Evolutionary conservation across 2,888 invertebrate species (phyloP), one percentile per base, ranked within the genome.

Genomic region (Resseliella maxima): DNA sequence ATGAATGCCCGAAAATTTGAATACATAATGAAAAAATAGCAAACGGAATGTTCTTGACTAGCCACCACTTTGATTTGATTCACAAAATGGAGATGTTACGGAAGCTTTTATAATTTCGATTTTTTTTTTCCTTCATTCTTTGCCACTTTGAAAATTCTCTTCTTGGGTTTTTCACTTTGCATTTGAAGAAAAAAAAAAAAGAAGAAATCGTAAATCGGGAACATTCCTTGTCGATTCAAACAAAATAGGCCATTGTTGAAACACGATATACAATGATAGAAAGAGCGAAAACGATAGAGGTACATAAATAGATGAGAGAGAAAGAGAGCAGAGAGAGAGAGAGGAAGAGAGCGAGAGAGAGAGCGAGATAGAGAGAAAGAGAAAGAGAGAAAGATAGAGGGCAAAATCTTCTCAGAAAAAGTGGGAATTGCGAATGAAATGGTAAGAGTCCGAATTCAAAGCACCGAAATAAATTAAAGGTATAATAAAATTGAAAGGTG

Each of bases 401-500:
- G n/a, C n/a, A n/a, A n/a, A n/a, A n/a, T n/a, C n/a, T n/a, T n/a
- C n/a, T n/a, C n/a, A n/a, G n/a, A n/a, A 24, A 27, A 24, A 24
- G 5, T 5, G 59, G 24, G 59, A 24, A 0, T 5, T 10, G 3
- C 15, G 72, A 31, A 15, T 21, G 72, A 31, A 10, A 8, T 31
- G n/a, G 31, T 31, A 15, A 5, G 31, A 72, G 59, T 59, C 59
- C 72, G n/a, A 72, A 72, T 72, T 35, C 72, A 72, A 72, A 72
- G 72, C n/a, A 31, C 72, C 72, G n/a, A 31, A 72, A 72, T 72
- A 72, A 72, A 72, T 72, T 72, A 72, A 72, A 72, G 72, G 35
- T 72, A 72, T 72, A 72, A 72, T 72, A 31, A 72, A 72, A 72
- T 72, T 72, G 72, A 72, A 72, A 72, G 72, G 72, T 72, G 72